Base-by-base conservation (phyloP, 2,888 invertebrate genomes). In the Chrysodeixis includens region DNA sequence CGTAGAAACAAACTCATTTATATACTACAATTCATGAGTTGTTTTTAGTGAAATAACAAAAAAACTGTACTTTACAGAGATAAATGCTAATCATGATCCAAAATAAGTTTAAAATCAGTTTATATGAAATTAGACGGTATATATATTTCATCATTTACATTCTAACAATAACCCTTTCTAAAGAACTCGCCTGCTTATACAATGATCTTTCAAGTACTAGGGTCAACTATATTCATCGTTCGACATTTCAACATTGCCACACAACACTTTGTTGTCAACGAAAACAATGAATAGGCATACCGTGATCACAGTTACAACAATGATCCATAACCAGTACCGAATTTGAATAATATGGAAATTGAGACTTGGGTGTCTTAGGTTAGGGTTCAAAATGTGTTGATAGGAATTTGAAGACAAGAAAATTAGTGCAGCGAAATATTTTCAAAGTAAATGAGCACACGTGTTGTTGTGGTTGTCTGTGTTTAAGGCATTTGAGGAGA, bases 281-380 rank as follows among this genome's bases (percentile, higher is more conserved):
- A 82, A 82, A 82, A 82, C 82, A 82, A 82, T 82, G 76, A 78
- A 78, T 62, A 76, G 70, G 74, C 80, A 70, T 69, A 63, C 66
- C 78, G 56, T 62, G 59, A 76, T 70, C 66, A 56, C 8, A 53
- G 72, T 73, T 74, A 67, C 81, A 71, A 69, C 63, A 66, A 30
- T 56, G 69, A 60, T 68, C 66, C 66, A 58, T 65, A 66, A 62
- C 56, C 58, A 60, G 58, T 44, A 12, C 60, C 4, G 35, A 16
- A 44, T 26, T 26, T 3, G 46, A 44, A 51, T 9, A 14, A 16
- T 1, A 1, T 10, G 7, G 8, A 52, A 30, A 53, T 22, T 20
- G 26, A 44, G 56, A 53, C 32, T 30, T 64, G 59, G 10, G 0
- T 0, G 0, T 0, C 14, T n/a, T 16, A 1, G 4, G 0, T 0